These are phyloP conservation scores for Onychostruthus taczanowskii DNA, from an alignment of 2,113 vertebrate genomes.

Conservation along the genomic window DNA sequence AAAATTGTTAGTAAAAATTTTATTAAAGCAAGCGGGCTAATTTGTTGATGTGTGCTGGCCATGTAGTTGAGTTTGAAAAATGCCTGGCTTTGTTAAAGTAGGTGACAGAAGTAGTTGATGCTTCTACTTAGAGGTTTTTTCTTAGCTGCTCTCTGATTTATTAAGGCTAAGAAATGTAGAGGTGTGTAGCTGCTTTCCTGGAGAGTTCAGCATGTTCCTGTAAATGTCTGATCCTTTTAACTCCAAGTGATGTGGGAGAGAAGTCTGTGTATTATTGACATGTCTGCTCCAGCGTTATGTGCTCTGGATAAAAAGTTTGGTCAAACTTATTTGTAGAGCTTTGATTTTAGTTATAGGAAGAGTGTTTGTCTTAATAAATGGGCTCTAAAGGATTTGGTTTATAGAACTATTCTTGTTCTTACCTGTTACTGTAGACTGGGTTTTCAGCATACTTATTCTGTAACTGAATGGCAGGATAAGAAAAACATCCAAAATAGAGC, in stretches of 20 bases:
- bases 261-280: neutral
- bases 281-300: neutral
- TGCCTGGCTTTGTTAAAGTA: neutral
- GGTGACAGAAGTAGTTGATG: neutral
- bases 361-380: neutral
- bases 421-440: neutral
- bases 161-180: neutral
- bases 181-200: neutral
- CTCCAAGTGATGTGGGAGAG: neutral
- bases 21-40: neutral
- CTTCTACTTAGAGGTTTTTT: neutral
- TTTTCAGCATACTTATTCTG: neutral
- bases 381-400: neutral
- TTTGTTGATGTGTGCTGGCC: neutral
- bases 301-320: neutral
- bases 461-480: neutral
- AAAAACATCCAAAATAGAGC: neutral
- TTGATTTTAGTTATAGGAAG: neutral
- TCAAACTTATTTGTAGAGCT: neutral
- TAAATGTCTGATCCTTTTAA: neutral
- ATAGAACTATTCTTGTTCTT: neutral
- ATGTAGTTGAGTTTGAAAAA: neutral
- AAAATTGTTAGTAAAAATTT: neutral
- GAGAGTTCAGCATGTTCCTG: neutral
- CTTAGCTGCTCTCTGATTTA: neutral